A percentile compares a stretch with the other conserved stretches of the same genome.
Evolutionary conservation across 2,113 vertebrate genomes (phyloP).

Genomic region (Siniperca knerii): DNA sequence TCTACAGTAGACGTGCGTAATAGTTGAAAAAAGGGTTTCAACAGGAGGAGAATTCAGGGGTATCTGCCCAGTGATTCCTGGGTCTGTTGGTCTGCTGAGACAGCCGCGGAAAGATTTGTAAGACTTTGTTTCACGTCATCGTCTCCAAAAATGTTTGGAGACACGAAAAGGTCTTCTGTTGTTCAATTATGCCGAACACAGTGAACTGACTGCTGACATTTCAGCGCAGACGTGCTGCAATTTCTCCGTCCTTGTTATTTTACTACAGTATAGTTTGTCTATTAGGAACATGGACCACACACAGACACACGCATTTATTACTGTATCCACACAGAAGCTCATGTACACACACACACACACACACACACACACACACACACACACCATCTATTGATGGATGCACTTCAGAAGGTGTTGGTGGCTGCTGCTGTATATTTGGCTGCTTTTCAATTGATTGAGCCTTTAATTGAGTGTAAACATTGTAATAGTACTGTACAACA

Average conservation of each 20-base stretch:
- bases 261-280: constrained; percentile 4
- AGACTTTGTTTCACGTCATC: neutral
- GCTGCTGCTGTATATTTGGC: constrained; percentile 10
- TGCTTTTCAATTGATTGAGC: constrained; percentile 30
- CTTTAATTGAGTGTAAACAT: constrained; percentile 47
- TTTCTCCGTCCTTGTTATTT: constrained; percentile 19
- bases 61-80: neutral
- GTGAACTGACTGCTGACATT: constrained; percentile 28
- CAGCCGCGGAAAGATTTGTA: neutral
- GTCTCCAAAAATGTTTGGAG: neutral
- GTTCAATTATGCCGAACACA: constrained; percentile 32
- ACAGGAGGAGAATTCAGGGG: neutral
- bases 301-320: neutral
- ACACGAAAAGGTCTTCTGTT: constrained; percentile 42
- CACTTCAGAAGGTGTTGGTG: neutral
- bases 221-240: constrained; percentile 22
- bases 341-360: neutral
- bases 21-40: neutral
- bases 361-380: neutral
- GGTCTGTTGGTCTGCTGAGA: neutral
- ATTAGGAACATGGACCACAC: neutral
- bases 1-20: neutral
- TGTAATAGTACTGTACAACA: neutral
- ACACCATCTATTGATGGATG: neutral
- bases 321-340: neutral